Evolutionary conservation across 1,140 invertebrate genomes (phyloP).

Genomic region (Marisa cornuarietis): DNA sequence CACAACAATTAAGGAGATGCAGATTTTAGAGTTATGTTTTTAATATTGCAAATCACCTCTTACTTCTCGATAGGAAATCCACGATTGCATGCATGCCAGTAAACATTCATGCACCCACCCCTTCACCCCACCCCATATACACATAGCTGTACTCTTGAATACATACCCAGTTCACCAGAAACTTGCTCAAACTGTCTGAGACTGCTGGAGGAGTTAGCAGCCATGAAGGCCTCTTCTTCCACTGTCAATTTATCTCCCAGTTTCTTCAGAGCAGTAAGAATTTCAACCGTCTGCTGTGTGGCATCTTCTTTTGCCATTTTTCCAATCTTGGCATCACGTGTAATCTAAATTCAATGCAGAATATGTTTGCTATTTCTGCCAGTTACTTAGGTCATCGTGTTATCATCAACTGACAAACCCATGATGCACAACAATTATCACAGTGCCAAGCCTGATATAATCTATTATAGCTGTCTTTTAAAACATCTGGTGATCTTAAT

Average conservation of each 20-base stretch:
- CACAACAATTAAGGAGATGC: too few relatives aligned
- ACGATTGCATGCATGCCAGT: too few relatives aligned
- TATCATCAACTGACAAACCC: too few relatives aligned
- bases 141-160: neutral
- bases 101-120: too few relatives aligned
- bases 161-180: conserved; percentile 65
- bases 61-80: neutral
- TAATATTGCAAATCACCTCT: neutral
- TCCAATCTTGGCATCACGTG: conserved; percentile 67
- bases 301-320: conserved; percentile 64
- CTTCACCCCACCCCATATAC: too few relatives aligned
- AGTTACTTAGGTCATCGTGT: neutral
- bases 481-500: too few relatives aligned
- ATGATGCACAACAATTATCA: too few relatives aligned
- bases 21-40: neutral
- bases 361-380: neutral
- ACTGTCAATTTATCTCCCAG: conserved; percentile 74
- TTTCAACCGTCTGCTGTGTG: conserved; percentile 71
- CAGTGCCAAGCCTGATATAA: too few relatives aligned
- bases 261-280: conserved; percentile 76
- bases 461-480: too few relatives aligned
- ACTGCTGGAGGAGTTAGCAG: conserved; percentile 68
- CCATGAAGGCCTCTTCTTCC: conserved; percentile 72
- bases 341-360: conserved; percentile 54
- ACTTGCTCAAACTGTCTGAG: conserved; percentile 72